phyloP scores from a whole-genome alignment of 2,113 vertebrate species.

The Deroptyus accipitrinus region DNA sequence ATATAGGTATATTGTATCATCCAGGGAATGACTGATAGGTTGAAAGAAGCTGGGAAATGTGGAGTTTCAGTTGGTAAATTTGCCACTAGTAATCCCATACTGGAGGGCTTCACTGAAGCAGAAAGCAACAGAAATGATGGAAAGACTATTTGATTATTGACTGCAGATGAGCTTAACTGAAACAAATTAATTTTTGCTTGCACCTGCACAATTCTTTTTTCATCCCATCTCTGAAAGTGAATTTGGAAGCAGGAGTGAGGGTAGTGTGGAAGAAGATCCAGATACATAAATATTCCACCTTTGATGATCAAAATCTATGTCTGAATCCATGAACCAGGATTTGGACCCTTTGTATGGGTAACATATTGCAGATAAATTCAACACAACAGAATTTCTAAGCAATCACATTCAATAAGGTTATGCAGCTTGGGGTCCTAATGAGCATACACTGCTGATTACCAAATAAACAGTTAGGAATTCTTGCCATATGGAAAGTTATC shows the following conservation, averaged over 20 bases:
- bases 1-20: background rate
- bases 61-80: background rate
- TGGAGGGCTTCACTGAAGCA: background rate
- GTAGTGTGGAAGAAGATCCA: background rate
- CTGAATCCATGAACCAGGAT: background rate
- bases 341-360: background rate
- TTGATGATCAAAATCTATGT: background rate
- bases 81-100: background rate
- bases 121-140: background rate
- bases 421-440: background rate
- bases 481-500: constrained; percentile 55
- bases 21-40: background rate
- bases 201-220: background rate
- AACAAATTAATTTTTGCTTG: background rate
- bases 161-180: background rate
- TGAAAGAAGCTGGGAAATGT: background rate
- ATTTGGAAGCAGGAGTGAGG: rapidly evolving
- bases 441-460: background rate
- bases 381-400: background rate
- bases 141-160: background rate
- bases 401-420: background rate
- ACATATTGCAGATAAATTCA: background rate
- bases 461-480: constrained; percentile 42
- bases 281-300: background rate
- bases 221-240: background rate